Percentiles rank a stretch among this genome's conserved stretches.
Evolutionary conservation across 2,888 invertebrate species (phyloP).

Genomic region (Brachycybe producta): DNA sequence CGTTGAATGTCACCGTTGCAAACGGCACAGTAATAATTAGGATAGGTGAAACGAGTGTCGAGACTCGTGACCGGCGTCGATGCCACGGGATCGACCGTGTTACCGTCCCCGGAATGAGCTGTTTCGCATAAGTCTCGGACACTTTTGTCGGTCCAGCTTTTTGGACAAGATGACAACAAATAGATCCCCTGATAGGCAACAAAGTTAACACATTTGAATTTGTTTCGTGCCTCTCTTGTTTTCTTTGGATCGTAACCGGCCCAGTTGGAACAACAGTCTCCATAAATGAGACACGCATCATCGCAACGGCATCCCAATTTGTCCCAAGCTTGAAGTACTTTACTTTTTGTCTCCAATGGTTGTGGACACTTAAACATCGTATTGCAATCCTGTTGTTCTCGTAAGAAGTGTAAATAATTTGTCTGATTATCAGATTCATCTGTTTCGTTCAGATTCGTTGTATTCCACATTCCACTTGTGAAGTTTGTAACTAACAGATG

Average conservation of each 20-base stretch:
- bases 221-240: conserved; percentile 25
- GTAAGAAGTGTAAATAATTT: too few relatives aligned
- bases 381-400: too few relatives aligned
- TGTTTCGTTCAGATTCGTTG: too few relatives aligned
- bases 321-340: conserved; percentile 12
- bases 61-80: conserved; percentile 32
- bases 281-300: conserved; percentile 34
- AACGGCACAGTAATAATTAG: conserved; percentile 36
- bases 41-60: conserved; percentile 27
- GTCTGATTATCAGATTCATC: too few relatives aligned
- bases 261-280: conserved; percentile 39
- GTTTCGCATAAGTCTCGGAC: conserved; percentile 25
- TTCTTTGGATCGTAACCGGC: conserved; percentile 27
- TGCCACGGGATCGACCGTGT: conserved; percentile 30
- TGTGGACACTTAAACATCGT: background rate
- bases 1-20: conserved; percentile 33
- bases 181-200: conserved; percentile 35
- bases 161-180: conserved; percentile 35
- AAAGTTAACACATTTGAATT: conserved; percentile 33
- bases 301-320: conserved; percentile 35
- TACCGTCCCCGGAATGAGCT: conserved; percentile 22
- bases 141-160: conserved; percentile 30
- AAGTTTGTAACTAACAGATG: too few relatives aligned
- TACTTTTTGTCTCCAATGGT: conserved; percentile 4
- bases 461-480: too few relatives aligned